phyloP scores from a whole-genome alignment of 35 echinoderm and acorn worm genomes.

The Heliocidaris erythrogramma region DNA sequence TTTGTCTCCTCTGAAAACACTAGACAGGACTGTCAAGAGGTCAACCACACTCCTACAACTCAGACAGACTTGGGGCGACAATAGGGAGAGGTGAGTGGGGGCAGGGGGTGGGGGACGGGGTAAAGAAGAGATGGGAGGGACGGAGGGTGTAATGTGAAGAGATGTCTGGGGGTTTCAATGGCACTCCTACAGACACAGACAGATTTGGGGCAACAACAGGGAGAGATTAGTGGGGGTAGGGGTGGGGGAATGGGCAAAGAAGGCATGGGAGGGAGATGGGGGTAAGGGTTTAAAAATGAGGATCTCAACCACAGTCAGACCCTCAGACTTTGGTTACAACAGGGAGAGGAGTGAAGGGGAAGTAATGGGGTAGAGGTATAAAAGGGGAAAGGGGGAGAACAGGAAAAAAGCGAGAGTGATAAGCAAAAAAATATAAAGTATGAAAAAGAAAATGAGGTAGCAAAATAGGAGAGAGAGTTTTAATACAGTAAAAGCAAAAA shows the following conservation, averaged over 20 bases:
- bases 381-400: not conserved
- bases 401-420: not conserved
- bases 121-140: not conserved
- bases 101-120: too few relatives aligned
- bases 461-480: not conserved
- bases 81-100: not conserved
- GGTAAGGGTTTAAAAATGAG: too few relatives aligned
- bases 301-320: too few relatives aligned
- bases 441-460: not conserved
- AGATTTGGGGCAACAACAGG: not conserved
- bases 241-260: too few relatives aligned
- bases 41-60: constrained; percentile 26
- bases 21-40: constrained; percentile 18
- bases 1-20: constrained; percentile 17
- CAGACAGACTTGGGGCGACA: constrained; percentile 6
- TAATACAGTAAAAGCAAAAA: not conserved
- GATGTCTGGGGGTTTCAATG: too few relatives aligned
- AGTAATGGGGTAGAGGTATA: not conserved
- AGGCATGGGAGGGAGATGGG: too few relatives aligned
- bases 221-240: not conserved
- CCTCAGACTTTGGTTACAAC: too few relatives aligned
- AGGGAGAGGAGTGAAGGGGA: too few relatives aligned
- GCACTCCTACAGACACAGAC: too few relatives aligned
- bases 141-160: too few relatives aligned
- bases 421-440: not conserved